Evolutionary conservation across 2,113 vertebrate genomes (phyloP).

Genomic region (Coracopsis vasa): DNA sequence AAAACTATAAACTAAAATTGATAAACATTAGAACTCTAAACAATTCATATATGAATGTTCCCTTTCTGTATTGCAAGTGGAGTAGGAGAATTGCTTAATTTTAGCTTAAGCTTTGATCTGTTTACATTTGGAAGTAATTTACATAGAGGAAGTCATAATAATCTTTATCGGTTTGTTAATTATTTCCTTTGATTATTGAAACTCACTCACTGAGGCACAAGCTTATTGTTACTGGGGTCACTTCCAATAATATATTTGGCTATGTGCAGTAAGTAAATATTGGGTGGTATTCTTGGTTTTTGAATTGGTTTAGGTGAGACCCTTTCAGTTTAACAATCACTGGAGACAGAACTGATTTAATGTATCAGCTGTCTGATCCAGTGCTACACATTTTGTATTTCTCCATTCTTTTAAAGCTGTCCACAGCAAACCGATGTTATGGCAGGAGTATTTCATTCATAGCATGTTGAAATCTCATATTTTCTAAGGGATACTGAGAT

Average conservation of each 20-base stretch:
- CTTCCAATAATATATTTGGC: neutral
- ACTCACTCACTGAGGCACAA: constrained; percentile 27
- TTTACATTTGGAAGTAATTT: constrained; percentile 57
- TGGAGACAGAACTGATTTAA: neutral
- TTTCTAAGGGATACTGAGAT: constrained; percentile 8
- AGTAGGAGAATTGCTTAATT: constrained; percentile 34
- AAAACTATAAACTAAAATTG: neutral
- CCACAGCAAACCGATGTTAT: neutral
- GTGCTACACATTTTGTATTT: neutral
- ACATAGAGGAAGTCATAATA: constrained; percentile 40
- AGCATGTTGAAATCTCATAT: neutral
- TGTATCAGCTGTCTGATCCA: neutral
- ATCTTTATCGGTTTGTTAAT: constrained; percentile 59
- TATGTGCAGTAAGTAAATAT: neutral
- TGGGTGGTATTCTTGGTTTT: neutral
- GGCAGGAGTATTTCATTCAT: neutral
- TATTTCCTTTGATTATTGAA: constrained; percentile 56
- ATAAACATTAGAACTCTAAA: neutral
- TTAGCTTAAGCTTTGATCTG: constrained; percentile 28
- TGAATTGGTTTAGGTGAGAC: neutral
- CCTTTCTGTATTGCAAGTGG: neutral
- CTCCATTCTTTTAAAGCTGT: neutral
- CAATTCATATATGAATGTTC: neutral
- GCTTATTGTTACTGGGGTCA: constrained; percentile 5
- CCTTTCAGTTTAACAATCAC: neutral